Evolutionary conservation across 2,888 invertebrate genomes (phyloP).

Genomic region (Spatulosminthurus flaviceps): DNA sequence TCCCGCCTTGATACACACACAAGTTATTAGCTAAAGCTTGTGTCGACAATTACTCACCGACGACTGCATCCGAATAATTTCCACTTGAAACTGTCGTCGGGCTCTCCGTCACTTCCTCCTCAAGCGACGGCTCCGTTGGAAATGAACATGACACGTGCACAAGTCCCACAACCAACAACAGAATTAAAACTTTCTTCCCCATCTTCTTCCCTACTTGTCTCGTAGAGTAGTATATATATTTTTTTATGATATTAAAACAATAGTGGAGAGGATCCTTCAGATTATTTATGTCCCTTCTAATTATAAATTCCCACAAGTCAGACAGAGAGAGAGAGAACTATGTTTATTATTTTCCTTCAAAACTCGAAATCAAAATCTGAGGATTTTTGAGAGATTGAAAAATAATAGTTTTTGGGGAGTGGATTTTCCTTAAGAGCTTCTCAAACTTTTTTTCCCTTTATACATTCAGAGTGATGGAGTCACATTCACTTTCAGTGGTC

Average conservation of each 20-base stretch:
- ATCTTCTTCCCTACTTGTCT: neutral
- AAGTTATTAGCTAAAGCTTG: slow-evolving; percentile 22
- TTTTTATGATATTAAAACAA: too few species aligned
- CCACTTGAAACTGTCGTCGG: slow-evolving; percentile 24
- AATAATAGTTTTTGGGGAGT: too few species aligned
- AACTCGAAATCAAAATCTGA: too few species aligned
- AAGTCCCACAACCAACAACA: slow-evolving; percentile 33
- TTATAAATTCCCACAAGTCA: too few species aligned
- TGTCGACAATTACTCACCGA: slow-evolving; percentile 40
- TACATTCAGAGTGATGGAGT: slow-evolving; percentile 20
- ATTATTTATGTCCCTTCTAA: too few species aligned
- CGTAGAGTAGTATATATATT: neutral
- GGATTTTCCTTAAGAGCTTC: too few species aligned
- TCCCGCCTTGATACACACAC: slow-evolving; percentile 27
- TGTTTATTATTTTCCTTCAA: too few species aligned
- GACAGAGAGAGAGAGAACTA: too few species aligned
- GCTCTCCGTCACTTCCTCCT: slow-evolving; percentile 19
- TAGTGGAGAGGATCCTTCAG: too few species aligned
- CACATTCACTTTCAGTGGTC: slow-evolving; percentile 36
- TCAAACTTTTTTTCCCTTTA: neutral
- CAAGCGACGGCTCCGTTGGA: slow-evolving; percentile 4
- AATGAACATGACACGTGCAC: slow-evolving; percentile 19
- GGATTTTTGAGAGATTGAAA: too few species aligned
- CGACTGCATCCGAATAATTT: slow-evolving; percentile 38
- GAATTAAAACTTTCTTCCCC: slow-evolving; percentile 34